Conservation (phyloP, 2,797 vertebrate genomes). For the Myotis daubentonii region DNA sequence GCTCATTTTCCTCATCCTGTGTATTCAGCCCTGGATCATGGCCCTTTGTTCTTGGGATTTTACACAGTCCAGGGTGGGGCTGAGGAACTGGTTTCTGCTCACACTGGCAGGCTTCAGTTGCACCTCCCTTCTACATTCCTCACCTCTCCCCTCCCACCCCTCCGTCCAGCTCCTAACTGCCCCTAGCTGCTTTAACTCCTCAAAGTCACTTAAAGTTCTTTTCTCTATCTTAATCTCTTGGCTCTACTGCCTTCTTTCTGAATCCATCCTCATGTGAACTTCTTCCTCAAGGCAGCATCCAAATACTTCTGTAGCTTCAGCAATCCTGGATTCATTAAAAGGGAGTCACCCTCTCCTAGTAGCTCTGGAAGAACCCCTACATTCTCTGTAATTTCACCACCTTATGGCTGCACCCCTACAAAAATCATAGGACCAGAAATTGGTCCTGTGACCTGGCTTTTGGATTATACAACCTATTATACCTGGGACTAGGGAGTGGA, state of each 20-base stretch:
- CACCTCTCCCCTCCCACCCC: too few relatives aligned
- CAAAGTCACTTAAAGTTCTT: not conserved
- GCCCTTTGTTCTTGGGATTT: too few relatives aligned
- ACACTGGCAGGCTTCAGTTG: too few relatives aligned
- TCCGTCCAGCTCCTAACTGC: too few relatives aligned
- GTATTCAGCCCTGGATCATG: too few relatives aligned
- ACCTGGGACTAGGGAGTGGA: not conserved
- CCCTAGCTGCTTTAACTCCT: too few relatives aligned
- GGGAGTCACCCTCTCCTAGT: not conserved
- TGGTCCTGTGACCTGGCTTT: not conserved
- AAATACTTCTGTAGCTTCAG: not conserved
- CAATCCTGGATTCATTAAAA: not conserved
- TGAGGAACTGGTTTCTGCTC: too few relatives aligned
- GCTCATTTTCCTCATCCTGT: too few relatives aligned
- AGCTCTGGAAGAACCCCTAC: not conserved
- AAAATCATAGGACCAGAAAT: not conserved
- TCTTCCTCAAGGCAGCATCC: not conserved
- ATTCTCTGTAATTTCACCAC: not conserved
- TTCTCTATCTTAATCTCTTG: not conserved
- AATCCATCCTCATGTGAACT: not conserved
- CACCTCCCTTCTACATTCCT: too few relatives aligned
- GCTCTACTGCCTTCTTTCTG: not conserved
- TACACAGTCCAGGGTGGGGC: too few relatives aligned
- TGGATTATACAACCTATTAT: not conserved
- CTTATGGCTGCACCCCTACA: not conserved